phyloP scores from a whole-genome alignment of 2,888 invertebrate species.

The Zhuqinia jingwanae region DNA sequence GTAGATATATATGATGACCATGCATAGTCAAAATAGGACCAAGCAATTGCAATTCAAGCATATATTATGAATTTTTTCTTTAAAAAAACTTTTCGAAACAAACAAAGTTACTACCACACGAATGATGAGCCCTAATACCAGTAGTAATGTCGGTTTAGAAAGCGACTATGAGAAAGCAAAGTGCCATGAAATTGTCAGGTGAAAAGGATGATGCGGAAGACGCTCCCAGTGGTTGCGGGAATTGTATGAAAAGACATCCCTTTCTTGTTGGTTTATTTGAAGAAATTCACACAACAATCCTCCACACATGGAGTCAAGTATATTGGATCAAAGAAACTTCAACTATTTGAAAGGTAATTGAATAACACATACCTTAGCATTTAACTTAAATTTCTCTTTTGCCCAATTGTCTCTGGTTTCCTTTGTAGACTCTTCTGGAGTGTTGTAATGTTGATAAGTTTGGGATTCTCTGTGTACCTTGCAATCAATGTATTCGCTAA shows the following conservation, averaged over 20 bases:
- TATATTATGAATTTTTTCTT: too few species aligned
- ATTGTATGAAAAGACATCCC: background rate
- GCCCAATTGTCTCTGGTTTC: too few species aligned
- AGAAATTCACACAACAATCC: slow-evolving; percentile 2
- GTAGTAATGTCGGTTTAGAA: too few species aligned
- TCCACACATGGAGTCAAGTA: slow-evolving; percentile 11
- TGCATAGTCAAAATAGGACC: too few species aligned
- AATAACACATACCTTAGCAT: too few species aligned
- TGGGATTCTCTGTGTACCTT: background rate
- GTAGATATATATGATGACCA: too few species aligned
- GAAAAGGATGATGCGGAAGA: background rate
- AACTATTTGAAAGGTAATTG: slow-evolving; percentile 25
- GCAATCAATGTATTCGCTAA: slow-evolving; percentile 81
- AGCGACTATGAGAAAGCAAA: background rate
- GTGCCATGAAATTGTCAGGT: background rate
- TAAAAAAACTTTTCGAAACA: too few species aligned
- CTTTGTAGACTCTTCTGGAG: slow-evolving; percentile 35
- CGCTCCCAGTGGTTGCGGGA: background rate
- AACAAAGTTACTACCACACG: too few species aligned
- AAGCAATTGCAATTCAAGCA: too few species aligned
- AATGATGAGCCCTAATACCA: too few species aligned
- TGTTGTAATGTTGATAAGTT: background rate
- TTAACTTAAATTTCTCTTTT: too few species aligned
- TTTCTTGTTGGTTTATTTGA: background rate
- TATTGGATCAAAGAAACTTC: slow-evolving; percentile 28